Percentiles rank a stretch among this genome's conserved stretches.
These are phyloP conservation scores for Tipula helvola DNA, from an alignment of 2,888 invertebrate genomes.

Conservation along the genomic window DNA sequence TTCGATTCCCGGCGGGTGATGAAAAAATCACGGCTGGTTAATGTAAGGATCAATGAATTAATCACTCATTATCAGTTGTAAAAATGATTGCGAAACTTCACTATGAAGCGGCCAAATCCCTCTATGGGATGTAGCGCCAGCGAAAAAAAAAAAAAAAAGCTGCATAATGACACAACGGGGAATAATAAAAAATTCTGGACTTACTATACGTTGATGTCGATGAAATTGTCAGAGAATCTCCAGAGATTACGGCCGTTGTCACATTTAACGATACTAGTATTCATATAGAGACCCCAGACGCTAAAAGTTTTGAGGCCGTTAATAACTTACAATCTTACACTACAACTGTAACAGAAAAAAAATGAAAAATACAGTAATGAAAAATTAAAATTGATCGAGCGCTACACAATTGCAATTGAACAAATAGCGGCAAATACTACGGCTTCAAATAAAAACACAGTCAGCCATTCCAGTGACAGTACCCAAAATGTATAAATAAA, in stretches of 20 bases:
- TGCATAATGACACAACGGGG: too few species aligned
- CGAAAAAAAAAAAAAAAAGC: neutral
- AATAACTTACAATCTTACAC: neutral
- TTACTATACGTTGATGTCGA: neutral
- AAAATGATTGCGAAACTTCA: too few species aligned
- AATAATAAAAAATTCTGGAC: too few species aligned
- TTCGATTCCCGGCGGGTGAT: too few species aligned
- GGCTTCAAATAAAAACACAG: neutral
- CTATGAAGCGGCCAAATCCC: neutral
- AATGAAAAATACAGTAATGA: neutral
- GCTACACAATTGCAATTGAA: neutral
- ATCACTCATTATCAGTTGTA: too few species aligned
- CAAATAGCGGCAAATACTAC: neutral
- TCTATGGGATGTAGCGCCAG: too few species aligned
- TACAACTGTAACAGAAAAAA: neutral
- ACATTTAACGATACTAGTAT: neutral
- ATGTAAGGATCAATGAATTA: too few species aligned
- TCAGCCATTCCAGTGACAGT: neutral
- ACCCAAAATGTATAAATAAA: neutral
- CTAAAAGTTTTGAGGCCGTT: neutral
- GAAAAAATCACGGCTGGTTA: too few species aligned
- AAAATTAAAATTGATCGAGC: neutral
- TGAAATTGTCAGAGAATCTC: neutral
- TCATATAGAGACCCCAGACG: neutral
- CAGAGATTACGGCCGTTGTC: neutral